These are phyloP conservation scores for Idaea dimidiata DNA, from an alignment of 2,888 invertebrate species.

Conservation along the genomic window DNA sequence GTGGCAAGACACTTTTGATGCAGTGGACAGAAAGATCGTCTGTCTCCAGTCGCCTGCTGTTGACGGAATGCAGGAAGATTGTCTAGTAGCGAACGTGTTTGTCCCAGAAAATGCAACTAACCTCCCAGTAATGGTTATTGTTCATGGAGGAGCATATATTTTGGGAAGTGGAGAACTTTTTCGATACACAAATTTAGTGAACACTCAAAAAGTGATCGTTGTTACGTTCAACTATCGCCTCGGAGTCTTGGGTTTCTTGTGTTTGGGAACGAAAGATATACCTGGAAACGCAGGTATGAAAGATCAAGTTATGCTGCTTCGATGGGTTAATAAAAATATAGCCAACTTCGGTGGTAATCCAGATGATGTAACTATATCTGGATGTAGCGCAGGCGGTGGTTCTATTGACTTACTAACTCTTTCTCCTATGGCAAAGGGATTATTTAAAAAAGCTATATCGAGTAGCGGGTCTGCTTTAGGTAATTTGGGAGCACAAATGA, in stretches of 20 bases:
- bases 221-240: conserved; percentile 42
- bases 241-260: conserved; percentile 47
- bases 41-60: not conserved
- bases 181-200: conserved; percentile 6
- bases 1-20: conserved; percentile 2
- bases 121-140: conserved; percentile 47
- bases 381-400: conserved; percentile 50
- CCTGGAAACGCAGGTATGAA: conserved; percentile 61
- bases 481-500: conserved; percentile 36
- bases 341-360: conserved; percentile 54
- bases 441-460: conserved; percentile 48
- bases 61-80: conserved; percentile 29
- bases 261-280: conserved; percentile 46
- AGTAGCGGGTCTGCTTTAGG: conserved; percentile 44
- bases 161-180: conserved; percentile 1
- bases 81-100: conserved; percentile 35
- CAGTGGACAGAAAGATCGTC: not conserved
- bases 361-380: conserved; percentile 34
- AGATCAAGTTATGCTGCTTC: conserved; percentile 50
- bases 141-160: conserved; percentile 50
- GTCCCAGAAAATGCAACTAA: conserved; percentile 30
- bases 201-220: conserved; percentile 6
- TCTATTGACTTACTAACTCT: conserved; percentile 46
- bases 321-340: conserved; percentile 50
- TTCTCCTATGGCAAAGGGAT: conserved; percentile 41